Conservation (phyloP, 1,140 invertebrate species). For the Maconellicoccus hirsutus region DNA sequence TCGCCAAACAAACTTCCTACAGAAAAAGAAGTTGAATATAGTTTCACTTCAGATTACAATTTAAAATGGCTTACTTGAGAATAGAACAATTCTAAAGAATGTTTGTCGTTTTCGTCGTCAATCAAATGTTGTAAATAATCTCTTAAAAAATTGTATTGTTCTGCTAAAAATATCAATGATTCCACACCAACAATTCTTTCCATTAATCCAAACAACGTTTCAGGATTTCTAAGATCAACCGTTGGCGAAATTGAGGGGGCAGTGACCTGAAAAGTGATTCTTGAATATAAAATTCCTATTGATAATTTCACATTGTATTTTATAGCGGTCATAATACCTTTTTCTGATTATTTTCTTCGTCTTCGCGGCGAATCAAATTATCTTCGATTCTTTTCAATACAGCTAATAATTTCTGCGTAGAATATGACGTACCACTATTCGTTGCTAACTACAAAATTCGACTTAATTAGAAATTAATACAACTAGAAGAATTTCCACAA, state of each 20-base stretch:
- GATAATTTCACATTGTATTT: no score
- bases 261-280: slow-evolving; percentile 36
- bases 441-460: neutral
- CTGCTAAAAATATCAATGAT: slow-evolving; percentile 77
- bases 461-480: neutral
- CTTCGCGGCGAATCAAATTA: slow-evolving; percentile 1
- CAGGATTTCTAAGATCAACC: slow-evolving; percentile 56
- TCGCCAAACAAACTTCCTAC: slow-evolving; percentile 54
- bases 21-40: no score
- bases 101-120: slow-evolving; percentile 42
- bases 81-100: slow-evolving; percentile 63
- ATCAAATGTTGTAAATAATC: slow-evolving; percentile 68
- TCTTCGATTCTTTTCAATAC: slow-evolving; percentile 24
- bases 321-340: neutral
- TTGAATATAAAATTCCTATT: neutral
- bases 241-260: slow-evolving; percentile 54
- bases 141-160: slow-evolving; percentile 72
- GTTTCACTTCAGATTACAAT: neutral
- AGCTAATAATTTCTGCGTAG: slow-evolving; percentile 17
- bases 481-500: neutral
- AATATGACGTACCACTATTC: neutral
- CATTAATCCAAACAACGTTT: slow-evolving; percentile 64
- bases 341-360: neutral
- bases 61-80: slow-evolving; percentile 25
- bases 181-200: slow-evolving; percentile 85